Evolutionary conservation across 1,140 invertebrate species (phyloP), one percentile per base, ranked within the genome.

Genomic region (Caerostris extrusa): DNA sequence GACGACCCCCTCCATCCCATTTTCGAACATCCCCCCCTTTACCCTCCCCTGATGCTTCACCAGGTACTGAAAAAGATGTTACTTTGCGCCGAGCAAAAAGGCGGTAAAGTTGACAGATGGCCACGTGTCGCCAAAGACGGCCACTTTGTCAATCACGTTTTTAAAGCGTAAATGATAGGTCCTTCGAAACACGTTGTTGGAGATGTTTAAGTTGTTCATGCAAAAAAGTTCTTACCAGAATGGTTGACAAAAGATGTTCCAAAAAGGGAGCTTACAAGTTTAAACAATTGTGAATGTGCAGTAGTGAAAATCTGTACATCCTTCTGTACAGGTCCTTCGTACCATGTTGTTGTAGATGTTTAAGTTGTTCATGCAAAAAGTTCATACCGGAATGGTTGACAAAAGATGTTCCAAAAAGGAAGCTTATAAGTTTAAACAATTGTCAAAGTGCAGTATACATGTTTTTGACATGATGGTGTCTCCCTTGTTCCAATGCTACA

Each of bases 71-170:
- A 60, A 58, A 91, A 71, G 10, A 58, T 60, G 19, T 64, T 60
- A 90, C 61, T 90, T 90, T 90, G 50, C 53, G n/a, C 61, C 14
- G 60, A n/a, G 34, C 87, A 89, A 69, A 34, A 69, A 89, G 87
- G 64, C 61, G 69, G 89, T 53, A 60, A 50, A 81, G 56, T 82
- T 53, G 67, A 91, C 89, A 91, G 89, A 91, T 91, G 89, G 89
- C 56, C 89, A 81, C 89, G 89, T 91, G 89, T 17, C 89, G 34
- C 17, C 58, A 8, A 64, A 88, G 58, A 88, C n/a, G 19, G 57
- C 82, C 57, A 57, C 53, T 85, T 57, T 58, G 55, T 85, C 57
- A 14, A n/a, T 57, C 17, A 71, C n/a, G 0, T 7, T 71, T 71
- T 19, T 50, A 71, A 71, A 71, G 69, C 69, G 69, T 71, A 34